Evolutionary conservation across 2,797 vertebrate genomes (phyloP).

Genomic region (Artibeus lituratus): DNA sequence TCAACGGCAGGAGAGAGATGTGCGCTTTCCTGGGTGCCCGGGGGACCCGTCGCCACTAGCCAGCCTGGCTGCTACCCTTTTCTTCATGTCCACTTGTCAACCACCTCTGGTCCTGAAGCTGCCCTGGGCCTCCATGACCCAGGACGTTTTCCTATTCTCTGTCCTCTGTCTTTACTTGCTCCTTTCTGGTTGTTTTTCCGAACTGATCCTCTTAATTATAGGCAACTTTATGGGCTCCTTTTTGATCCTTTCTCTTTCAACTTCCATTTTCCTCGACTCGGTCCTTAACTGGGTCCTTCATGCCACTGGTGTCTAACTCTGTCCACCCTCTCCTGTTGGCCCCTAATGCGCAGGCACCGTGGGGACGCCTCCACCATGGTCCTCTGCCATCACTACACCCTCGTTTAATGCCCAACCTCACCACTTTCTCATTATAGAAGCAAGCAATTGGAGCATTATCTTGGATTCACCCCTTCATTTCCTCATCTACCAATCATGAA

Average conservation of each 20-base stretch:
- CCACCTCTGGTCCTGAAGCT: neutral
- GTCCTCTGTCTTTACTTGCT: neutral
- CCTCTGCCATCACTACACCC: neutral
- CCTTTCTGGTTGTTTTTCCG: neutral
- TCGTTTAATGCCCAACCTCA: neutral
- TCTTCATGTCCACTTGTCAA: neutral
- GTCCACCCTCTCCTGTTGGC: neutral
- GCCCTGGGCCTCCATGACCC: neutral
- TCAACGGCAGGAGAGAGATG: rapidly evolving
- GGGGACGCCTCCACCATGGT: no score
- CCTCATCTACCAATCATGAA: neutral
- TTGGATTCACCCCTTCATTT: neutral
- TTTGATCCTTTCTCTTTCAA: neutral
- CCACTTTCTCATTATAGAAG: neutral
- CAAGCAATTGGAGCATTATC: neutral
- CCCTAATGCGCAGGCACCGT: no score
- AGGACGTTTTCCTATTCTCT: neutral
- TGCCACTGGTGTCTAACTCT: no score
- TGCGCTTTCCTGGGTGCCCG: neutral
- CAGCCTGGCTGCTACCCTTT: neutral
- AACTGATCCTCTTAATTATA: neutral
- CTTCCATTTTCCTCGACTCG: neutral
- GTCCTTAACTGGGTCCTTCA: neutral
- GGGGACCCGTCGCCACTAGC: neutral
- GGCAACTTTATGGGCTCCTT: neutral